These are phyloP conservation scores for Zeus faber DNA, from an alignment of 2,113 vertebrate genomes.

Conservation along the genomic window DNA sequence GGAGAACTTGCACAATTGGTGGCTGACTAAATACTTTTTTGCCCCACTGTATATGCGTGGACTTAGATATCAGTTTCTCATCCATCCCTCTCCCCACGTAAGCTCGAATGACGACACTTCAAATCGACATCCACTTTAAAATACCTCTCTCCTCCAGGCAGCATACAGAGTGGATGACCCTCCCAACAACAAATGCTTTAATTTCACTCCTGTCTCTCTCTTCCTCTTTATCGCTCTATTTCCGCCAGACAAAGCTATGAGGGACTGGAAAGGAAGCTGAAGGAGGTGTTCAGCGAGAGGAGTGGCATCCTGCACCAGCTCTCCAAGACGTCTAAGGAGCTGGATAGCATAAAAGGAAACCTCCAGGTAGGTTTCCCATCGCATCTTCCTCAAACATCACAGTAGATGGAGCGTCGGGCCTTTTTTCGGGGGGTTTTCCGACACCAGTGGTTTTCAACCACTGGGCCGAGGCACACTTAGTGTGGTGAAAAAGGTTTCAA, in stretches of 20 bases:
- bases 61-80: too few relatives aligned
- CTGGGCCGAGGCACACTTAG: too few relatives aligned
- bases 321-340: constrained; percentile 90
- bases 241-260: constrained; percentile 89
- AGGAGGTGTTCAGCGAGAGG: constrained; percentile 91
- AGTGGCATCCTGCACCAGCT: constrained; percentile 88
- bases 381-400: constrained; percentile 27
- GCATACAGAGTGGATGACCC: constrained; percentile 43
- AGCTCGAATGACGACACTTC: constrained; percentile 30
- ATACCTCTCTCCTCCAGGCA: constrained; percentile 29
- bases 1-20: too few relatives aligned
- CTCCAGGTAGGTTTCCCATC: constrained; percentile 81
- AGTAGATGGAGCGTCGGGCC: constrained; percentile 4
- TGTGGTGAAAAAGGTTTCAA: too few relatives aligned
- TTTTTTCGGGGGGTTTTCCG: constrained; percentile 2
- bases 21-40: too few relatives aligned
- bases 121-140: constrained; percentile 37
- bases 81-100: constrained; percentile 18
- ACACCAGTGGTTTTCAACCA: background rate
- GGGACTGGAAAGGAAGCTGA: constrained; percentile 90
- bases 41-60: too few relatives aligned
- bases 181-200: too few relatives aligned
- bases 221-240: constrained; percentile 40
- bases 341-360: constrained; percentile 91
- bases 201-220: constrained; percentile 30